Conservation (phyloP, 1,140 invertebrate genomes). For the Penaeus japonicus region DNA sequence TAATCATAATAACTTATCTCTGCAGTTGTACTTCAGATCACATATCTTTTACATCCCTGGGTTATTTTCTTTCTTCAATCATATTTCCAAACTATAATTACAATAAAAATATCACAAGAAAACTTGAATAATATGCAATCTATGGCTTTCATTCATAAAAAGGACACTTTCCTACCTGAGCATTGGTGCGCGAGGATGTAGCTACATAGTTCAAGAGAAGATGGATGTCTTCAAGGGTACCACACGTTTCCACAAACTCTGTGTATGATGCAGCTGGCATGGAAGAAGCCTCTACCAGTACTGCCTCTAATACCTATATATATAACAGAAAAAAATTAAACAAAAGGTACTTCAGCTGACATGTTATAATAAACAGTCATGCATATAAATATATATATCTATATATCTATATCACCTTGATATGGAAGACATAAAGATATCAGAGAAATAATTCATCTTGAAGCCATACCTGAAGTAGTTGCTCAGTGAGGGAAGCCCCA, state of each 20-base stretch:
- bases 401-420: too few species aligned
- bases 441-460: not conserved
- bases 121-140: not conserved
- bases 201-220: slow-evolving; percentile 85
- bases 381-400: too few species aligned
- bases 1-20: too few species aligned
- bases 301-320: slow-evolving; percentile 87
- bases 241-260: slow-evolving; percentile 83
- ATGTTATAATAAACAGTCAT: too few species aligned
- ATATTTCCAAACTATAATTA: slow-evolving; percentile 29
- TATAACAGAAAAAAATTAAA: slow-evolving; percentile 33
- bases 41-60: too few species aligned
- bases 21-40: too few species aligned
- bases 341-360: too few species aligned
- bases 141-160: too few species aligned
- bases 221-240: slow-evolving; percentile 83
- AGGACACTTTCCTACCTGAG: slow-evolving; percentile 58
- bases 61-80: not conserved
- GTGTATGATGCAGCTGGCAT: slow-evolving; percentile 80
- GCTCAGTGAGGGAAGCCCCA: slow-evolving; percentile 78
- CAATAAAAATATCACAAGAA: not conserved
- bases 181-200: slow-evolving; percentile 62
- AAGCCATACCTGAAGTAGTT: slow-evolving; percentile 74
- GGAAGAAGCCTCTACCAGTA: slow-evolving; percentile 79
- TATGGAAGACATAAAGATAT: not conserved